A percentile compares a stretch with the other conserved stretches of the same genome.
These are phyloP conservation scores for Megaustenia siamemsis DNA, from an alignment of 2,888 invertebrate species.

Conservation along the genomic window DNA sequence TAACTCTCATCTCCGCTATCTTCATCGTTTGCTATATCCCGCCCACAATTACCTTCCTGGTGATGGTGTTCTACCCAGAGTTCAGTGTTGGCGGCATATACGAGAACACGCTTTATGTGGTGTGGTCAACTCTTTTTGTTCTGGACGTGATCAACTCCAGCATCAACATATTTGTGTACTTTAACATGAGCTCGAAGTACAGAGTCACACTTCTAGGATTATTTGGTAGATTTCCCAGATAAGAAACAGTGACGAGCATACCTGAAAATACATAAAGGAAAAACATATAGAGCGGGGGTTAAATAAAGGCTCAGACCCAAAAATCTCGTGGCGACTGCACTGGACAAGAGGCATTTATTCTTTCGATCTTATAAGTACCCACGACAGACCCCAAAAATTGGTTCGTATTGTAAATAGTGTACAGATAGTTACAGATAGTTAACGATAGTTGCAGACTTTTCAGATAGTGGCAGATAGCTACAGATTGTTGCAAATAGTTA, in stretches of 20 bases:
- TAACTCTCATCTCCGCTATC: neutral
- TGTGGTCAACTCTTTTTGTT: neutral
- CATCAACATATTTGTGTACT: conserved; percentile 12
- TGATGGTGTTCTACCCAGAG: neutral
- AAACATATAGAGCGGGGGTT: neutral
- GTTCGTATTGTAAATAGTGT: no score
- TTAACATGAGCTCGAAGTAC: conserved; percentile 16
- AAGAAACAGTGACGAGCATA: neutral
- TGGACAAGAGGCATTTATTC: no score
- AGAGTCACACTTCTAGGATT: neutral
- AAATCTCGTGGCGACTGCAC: no score
- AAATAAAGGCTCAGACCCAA: no score
- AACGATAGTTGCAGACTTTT: no score
- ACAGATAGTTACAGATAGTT: no score
- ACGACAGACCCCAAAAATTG: no score
- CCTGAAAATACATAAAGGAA: neutral
- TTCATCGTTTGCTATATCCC: conserved; percentile 17
- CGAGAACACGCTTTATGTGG: neutral
- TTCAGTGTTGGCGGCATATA: neutral
- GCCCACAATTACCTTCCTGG: neutral
- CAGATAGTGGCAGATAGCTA: no score
- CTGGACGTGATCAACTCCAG: conserved; percentile 18
- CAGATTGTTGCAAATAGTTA: no score
- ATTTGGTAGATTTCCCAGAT: neutral
- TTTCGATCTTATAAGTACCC: no score